These are phyloP conservation scores for Eudiplozoon nipponicum DNA, from an alignment of 2,888 invertebrate genomes.

Conservation along the genomic window DNA sequence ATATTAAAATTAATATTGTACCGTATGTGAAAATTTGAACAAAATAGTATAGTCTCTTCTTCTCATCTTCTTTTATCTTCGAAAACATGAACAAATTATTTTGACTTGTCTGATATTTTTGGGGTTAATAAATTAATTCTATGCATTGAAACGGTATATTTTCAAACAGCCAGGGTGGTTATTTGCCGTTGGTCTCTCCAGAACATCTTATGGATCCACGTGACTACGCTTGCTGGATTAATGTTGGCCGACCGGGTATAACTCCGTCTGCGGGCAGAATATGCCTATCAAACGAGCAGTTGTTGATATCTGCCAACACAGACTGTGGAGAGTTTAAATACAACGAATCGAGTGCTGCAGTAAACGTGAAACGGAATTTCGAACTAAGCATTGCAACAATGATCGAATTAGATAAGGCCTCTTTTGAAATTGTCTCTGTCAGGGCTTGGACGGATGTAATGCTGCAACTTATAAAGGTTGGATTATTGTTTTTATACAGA, in stretches of 20 bases:
- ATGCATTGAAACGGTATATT: too few species aligned
- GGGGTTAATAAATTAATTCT: too few species aligned
- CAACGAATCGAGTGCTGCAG: neutral
- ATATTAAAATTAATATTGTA: too few species aligned
- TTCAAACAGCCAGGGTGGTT: constrained; percentile 26
- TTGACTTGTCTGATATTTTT: too few species aligned
- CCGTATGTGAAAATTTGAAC: too few species aligned
- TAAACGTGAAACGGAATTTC: constrained; percentile 3
- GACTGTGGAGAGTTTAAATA: neutral
- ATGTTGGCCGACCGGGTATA: constrained; percentile 8
- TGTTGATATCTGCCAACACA: neutral
- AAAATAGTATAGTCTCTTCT: too few species aligned
- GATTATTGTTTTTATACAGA: too few species aligned
- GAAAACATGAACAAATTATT: too few species aligned
- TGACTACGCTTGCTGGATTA: constrained; percentile 23
- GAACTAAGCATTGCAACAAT: too few species aligned
- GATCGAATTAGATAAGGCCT: too few species aligned
- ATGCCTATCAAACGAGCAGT: neutral
- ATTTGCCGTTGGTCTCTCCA: constrained; percentile 24
- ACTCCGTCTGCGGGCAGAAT: neutral
- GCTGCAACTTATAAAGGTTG: constrained; percentile 25
- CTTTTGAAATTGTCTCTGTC: constrained; percentile 27
- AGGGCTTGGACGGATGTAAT: constrained; percentile 26
- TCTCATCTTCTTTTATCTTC: too few species aligned
- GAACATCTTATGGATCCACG: constrained; percentile 25